Evolutionary conservation across 92 coral and sea anemone species (phyloP), one percentile per base, ranked within the genome.

Genomic region (Bergia puertoricense): DNA sequence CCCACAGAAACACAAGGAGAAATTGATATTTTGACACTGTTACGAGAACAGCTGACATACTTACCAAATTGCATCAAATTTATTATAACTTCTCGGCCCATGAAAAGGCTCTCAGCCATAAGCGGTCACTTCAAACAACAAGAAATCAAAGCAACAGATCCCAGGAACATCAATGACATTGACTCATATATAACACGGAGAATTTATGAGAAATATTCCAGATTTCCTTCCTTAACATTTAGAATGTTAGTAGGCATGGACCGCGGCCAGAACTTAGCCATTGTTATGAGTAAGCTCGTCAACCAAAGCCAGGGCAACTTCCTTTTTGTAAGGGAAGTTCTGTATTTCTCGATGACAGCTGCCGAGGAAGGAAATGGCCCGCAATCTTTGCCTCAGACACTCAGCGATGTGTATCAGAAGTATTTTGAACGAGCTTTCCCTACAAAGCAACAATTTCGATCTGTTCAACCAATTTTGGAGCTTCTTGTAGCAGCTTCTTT

Each of bases 391-490:
- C 79, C 79, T 38, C 79, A 74, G 79, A 37, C 45, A 0, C 79
- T 74, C 8, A 37, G 79, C 13, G 79, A 74, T 74, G 38, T 74
- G 43, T 74, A 74, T 74, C 79, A 74, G 22, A 38, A 74, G 11
- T 37, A 74, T 41, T 74, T 74, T 38, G 45, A 74, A 42, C 50
- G 80, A 16, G 80, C 51, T n/a, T 76, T 40, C 40, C 51, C 80
- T 30, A 76, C 80, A 41, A 76, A 45, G 15, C 51, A 76, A 76
- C 23, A 18, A 30, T 76, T 76, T 10, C 50, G 51, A 43, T 76
- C 51, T 22, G 51, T 76, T 76, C 80, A 41, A 76, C 80, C 80
- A 40, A 76, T 76, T 76, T 76, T 76, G 51, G 80, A 76, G 80
- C 42, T 76, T 76, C 80, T 76, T 41, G 56, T 76, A 15, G 80